phyloP scores from a whole-genome alignment of 2,797 vertebrate genomes.

The Heteromormyrus szaboi region DNA sequence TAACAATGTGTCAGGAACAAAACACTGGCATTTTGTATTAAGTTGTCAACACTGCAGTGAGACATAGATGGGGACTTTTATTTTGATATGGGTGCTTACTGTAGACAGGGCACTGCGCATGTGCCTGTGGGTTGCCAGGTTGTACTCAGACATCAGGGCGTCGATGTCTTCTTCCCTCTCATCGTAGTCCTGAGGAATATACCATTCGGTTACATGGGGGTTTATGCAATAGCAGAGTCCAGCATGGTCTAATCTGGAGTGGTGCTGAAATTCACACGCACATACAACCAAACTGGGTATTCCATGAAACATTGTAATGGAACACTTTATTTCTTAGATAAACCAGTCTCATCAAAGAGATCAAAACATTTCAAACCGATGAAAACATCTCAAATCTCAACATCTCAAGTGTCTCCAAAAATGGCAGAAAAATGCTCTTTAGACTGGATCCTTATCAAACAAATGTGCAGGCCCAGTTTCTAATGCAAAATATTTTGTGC shows the following conservation, averaged over 20 bases:
- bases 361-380: background rate
- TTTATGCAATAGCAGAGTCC: background rate
- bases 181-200: constrained; percentile 62
- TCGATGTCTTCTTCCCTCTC: constrained; percentile 76
- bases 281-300: background rate
- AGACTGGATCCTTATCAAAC: background rate
- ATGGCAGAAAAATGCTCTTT: background rate
- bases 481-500: background rate
- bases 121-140: constrained; percentile 49
- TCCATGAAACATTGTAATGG: background rate
- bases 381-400: background rate
- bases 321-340: background rate
- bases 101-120: constrained; percentile 70
- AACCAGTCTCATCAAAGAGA: background rate
- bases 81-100: constrained; percentile 59
- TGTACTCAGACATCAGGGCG: constrained; percentile 65
- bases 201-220: background rate
- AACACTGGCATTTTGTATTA: background rate
- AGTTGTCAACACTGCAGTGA: background rate
- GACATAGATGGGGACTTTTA: background rate
- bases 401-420: background rate
- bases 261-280: background rate
- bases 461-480: background rate
- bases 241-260: background rate
- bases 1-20: background rate